Evolutionary conservation across 2,797 vertebrate genomes (phyloP), one percentile per base, ranked within the genome.

Genomic region (Periparus ater): DNA sequence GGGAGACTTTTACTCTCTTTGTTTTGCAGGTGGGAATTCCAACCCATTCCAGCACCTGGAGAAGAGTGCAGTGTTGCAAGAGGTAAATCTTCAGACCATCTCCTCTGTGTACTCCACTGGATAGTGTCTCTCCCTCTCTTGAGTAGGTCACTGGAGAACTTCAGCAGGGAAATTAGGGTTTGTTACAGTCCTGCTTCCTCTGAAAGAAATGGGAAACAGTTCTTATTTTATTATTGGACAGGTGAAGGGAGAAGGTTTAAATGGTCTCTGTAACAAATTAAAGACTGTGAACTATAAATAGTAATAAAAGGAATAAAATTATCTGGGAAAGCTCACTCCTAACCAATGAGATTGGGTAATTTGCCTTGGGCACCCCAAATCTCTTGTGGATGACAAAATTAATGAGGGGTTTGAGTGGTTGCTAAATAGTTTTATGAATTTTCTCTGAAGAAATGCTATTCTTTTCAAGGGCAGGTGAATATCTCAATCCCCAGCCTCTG

Each of bases 1-100:
- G 45, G 82, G 85, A 92, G 36, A 81, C 48, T 73, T 74, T 32
- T 51, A 51, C 32, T 91, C 5, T 50, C 22, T 79, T 54, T 94
- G 5, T 91, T 62, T 96, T 70, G 71, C 86, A 98, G 98, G 98
- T 94, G 98, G 98, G 71, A 97, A 87, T 85, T 97, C 98, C 88
- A 98, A 98, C 86, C 98, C 98, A 1, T 98, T 98, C 94, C 98
- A 98, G 84, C 97, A 98, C 87, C 92, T 98, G 55, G 98, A 98
- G 97, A 98, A 98, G 95, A 98, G 98, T 85, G 96, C 98, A 17
- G 98, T 98, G 17, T 96, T 98, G 48, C 98, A 98, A 94, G 98
- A 98, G 98, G 98, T 98, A 97, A 98, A 91, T 97, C 30, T 32
- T 45, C 38, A 55, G 11, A 44, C 4, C 2, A 17, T 71, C 9